A percentile compares a stretch with the other conserved stretches of the same genome.
Conservation (phyloP, 2,113 vertebrate species). For the Gadus macrocephalus region DNA sequence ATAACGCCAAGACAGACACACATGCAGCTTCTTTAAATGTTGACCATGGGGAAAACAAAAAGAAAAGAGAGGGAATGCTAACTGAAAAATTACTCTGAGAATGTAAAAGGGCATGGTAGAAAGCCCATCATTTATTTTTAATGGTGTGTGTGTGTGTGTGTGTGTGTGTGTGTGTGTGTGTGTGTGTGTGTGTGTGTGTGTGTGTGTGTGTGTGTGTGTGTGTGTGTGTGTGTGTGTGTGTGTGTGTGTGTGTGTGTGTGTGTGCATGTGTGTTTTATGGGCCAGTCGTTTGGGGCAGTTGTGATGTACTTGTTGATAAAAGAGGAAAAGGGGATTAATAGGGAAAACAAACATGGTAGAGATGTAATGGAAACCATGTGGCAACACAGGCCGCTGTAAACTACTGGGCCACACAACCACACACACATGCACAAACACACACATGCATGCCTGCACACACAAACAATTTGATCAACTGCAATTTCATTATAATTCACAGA, state of each 20-base stretch:
- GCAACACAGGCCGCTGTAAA: constrained; percentile 41
- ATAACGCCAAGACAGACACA: background rate
- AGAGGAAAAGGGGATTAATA: constrained; percentile 62
- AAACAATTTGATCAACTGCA: background rate
- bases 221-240: constrained; percentile 27
- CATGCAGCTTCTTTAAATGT: background rate
- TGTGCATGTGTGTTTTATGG: constrained; percentile 26
- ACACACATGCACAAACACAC: constrained; percentile 18
- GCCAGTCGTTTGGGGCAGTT: constrained; percentile 59
- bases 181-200: constrained; percentile 9
- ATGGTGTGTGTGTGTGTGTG: background rate
- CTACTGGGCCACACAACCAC: constrained; percentile 22
- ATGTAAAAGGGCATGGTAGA: constrained; percentile 2
- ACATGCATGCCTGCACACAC: background rate
- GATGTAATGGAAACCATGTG: constrained; percentile 68
- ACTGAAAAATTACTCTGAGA: too few relatives aligned
- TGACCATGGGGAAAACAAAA: background rate
- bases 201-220: background rate
- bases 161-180: too few relatives aligned
- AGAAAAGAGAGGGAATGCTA: background rate
- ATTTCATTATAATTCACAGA: constrained; percentile 12
- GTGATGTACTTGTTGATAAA: constrained; percentile 64
- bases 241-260: constrained; percentile 30
- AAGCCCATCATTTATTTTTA: constrained; percentile 22
- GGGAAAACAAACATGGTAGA: constrained; percentile 68